phyloP scores from a whole-genome alignment of 2,888 invertebrate species.

The Cryptops parisi region DNA sequence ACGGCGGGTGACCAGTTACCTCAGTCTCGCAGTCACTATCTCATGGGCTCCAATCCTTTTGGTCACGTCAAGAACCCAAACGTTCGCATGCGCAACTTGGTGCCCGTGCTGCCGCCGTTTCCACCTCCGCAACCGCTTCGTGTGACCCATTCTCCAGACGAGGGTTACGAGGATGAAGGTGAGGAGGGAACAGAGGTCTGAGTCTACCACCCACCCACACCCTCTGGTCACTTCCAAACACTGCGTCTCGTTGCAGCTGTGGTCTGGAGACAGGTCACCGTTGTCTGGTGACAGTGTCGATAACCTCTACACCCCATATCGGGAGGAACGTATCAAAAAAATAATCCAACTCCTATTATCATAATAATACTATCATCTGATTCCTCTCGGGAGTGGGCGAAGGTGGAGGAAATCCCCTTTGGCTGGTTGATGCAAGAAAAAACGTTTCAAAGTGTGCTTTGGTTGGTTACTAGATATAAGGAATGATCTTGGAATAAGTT shows the following conservation, averaged over 20 bases:
- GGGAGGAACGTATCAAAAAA: no score
- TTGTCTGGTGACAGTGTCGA: no score
- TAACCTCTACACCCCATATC: no score
- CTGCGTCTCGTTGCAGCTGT: slow-evolving; percentile 11
- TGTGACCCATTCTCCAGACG: slow-evolving; percentile 44
- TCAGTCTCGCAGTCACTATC: neutral
- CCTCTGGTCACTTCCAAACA: slow-evolving; percentile 4
- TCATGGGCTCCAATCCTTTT: slow-evolving; percentile 3
- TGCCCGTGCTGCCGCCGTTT: slow-evolving; percentile 19
- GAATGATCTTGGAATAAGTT: no score
- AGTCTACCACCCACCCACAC: slow-evolving; percentile 23
- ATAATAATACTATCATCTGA: no score
- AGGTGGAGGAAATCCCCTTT: no score
- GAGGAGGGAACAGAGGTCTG: slow-evolving; percentile 52
- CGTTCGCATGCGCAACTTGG: slow-evolving; percentile 17
- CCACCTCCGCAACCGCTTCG: slow-evolving; percentile 18
- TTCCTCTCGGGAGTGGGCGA: no score
- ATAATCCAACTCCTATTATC: no score
- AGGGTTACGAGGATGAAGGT: slow-evolving; percentile 69
- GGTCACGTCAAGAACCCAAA: slow-evolving; percentile 6
- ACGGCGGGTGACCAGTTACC: neutral
- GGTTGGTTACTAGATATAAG: no score
- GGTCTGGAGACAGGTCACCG: slow-evolving; percentile 6
- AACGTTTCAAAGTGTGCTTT: no score
- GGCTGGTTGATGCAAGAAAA: no score